These are phyloP conservation scores for Heteromurus nitidus DNA, from an alignment of 2,888 invertebrate species.

Conservation along the genomic window DNA sequence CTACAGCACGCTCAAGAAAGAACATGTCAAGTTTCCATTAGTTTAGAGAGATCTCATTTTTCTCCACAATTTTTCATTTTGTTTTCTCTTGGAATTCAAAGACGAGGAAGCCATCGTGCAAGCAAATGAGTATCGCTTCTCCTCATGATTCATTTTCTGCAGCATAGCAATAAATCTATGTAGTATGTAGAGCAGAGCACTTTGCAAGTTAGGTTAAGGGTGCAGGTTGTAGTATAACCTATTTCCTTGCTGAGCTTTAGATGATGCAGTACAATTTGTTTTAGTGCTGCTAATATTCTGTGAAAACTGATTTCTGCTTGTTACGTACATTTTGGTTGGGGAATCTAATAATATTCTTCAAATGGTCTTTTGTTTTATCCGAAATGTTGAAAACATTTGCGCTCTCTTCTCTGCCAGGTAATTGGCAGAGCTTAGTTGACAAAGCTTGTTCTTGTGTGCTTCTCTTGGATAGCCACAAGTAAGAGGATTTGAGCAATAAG, in stretches of 20 bases:
- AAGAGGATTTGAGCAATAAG: conserved; percentile 66
- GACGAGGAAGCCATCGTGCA: conserved; percentile 39
- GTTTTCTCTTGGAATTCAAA: conserved; percentile 42
- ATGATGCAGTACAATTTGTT: no score
- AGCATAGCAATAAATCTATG: not conserved
- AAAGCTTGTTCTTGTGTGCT: conserved; percentile 36
- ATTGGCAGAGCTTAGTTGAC: conserved; percentile 53
- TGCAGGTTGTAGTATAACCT: no score
- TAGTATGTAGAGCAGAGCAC: conserved; percentile 1
- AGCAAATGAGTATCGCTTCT: conserved; percentile 64
- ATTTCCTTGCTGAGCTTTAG: no score
- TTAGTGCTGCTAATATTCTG: no score
- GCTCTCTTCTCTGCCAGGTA: conserved; percentile 59
- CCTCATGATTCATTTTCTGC: conserved; percentile 20
- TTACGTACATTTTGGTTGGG: no score
- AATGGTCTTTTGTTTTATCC: no score
- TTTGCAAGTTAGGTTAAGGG: not conserved
- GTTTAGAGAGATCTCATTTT: conserved; percentile 60
- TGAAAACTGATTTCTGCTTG: no score
- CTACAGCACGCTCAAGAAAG: no score
- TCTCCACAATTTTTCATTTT: conserved; percentile 64
- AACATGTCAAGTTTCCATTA: conserved; percentile 56
- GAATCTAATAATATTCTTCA: no score
- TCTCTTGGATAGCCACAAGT: conserved; percentile 55
- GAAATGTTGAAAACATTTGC: no score